These are phyloP conservation scores for Atlantisia rogersi DNA, from an alignment of 2,113 vertebrate species.

Conservation along the genomic window DNA sequence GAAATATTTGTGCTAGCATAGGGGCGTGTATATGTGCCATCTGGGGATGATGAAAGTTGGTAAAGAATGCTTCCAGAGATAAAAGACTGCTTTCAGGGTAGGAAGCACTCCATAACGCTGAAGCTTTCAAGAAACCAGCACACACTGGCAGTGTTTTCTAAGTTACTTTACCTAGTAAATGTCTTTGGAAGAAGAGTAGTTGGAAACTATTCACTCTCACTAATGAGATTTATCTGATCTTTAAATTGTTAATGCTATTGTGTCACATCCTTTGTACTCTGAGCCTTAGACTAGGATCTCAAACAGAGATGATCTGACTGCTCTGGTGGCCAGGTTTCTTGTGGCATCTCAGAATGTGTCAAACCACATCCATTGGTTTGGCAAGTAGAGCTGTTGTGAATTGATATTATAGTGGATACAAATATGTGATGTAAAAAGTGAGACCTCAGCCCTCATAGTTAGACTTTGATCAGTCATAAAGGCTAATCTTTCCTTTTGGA, in stretches of 20 bases:
- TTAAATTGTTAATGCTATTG: background rate
- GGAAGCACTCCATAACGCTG: background rate
- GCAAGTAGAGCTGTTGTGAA: background rate
- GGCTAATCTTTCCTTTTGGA: background rate
- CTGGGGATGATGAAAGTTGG: background rate
- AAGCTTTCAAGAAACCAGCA: background rate
- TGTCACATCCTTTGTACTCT: background rate
- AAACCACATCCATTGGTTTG: background rate
- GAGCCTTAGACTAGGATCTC: background rate
- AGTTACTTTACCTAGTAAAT: background rate
- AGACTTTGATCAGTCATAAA: background rate
- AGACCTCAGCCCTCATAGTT: background rate
- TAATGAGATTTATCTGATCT: background rate
- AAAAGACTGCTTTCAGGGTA: background rate
- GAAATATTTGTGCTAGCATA: slow-evolving; percentile 12
- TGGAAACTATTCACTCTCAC: background rate
- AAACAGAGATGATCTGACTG: background rate
- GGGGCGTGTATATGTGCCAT: background rate
- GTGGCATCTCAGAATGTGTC: background rate
- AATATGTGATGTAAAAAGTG: background rate
- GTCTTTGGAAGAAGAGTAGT: background rate
- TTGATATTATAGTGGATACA: background rate
- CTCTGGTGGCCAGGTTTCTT: background rate
- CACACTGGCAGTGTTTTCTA: background rate
- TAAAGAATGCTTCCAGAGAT: background rate